Base-by-base conservation (phyloP, 2,888 invertebrate genomes). In the Limenitis camilla region DNA sequence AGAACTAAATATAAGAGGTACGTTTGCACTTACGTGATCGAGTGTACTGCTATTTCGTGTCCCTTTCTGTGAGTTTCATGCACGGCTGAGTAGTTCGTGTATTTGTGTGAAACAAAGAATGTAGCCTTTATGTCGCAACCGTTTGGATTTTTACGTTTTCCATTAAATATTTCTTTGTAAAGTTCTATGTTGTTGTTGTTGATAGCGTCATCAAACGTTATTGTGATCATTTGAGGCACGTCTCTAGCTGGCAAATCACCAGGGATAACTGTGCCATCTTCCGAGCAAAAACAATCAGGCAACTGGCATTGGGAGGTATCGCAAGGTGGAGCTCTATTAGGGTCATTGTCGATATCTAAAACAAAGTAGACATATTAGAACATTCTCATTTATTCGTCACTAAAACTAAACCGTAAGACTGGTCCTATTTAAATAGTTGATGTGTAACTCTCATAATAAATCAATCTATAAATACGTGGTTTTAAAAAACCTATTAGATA, bases 121-220 rank as follows among this genome's bases (percentile, higher is more conserved):
- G 96, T 96, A 41, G 95, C 92, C 81, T 95, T 96, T 81, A 97
- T 96, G 76, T 96, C 94, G 78, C 96, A 97, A 56, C 96, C 96
- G 74, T 97, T 97, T 47, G 96, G 96, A 74, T 97, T 97, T 80
- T 94, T 95, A 60, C 96, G 91, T 68, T 94, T 93, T 55, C 93
- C 92, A 77, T 93, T 95, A 86, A 97, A 96, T 60, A 97, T 96
- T 71, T 96, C 96, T 77, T 95, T 95, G 90, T 96, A 97, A 46
- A 97, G 86, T 67, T 95, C 96, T 74, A 96, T 96, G 83, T 97
- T 97, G 86, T 97, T 96, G 83, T 96, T 96, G 81, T 97, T 97
- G 81, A 97, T 95, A 70, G 96, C 96, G 70, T 96, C 96, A 73
- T 97, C 96, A 76, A 97, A 97, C 46, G 96, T 96, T 73, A 97